Evolutionary conservation across 2,888 invertebrate genomes (phyloP), one percentile per base, ranked within the genome.

Genomic region (Hypena proboscidalis): DNA sequence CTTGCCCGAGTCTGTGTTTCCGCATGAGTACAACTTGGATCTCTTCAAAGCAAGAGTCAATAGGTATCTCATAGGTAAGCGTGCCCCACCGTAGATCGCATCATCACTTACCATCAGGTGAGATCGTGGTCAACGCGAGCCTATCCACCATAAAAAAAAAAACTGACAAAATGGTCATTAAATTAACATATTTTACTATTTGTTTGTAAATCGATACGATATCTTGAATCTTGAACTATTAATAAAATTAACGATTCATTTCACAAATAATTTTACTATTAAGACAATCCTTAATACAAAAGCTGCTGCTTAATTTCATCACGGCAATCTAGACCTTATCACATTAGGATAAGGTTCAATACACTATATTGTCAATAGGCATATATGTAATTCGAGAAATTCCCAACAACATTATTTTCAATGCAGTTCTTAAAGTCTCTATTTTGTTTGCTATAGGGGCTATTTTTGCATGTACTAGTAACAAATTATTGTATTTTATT

Each of bases 341-440:
- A 0, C 14, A 0, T 30, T 23, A n/a, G 2, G 1, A 15, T 58
- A 53, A 53, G 15, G 11, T 17, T 29, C 25, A 20, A 3, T 1
- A 8, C 22, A 27, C 5, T 34, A 4, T 34, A 17, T 3, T 13
- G 3, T 3, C 19, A 7, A 11, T 23, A n/a, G 14, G 41, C 53
- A 52, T 46, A 52, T 58, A 38, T 39, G 23, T 7, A 8, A n/a
- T n/a, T n/a, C 26, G 29, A 41, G 32, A 26, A 15, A 25, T 10
- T 33, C 38, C 22, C 10, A 4, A 11, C 55, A 33, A 41, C 0
- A 6, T 15, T 58, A 46, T 1, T 1, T 36, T 8, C n/a, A n/a
- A n/a, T 53, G 25, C 30, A 27, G 1, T 1, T 19, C 3, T n/a
- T 0, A 5, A 20, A n/a, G 23, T 4, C 23, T 36, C 5, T 46